phyloP scores from a whole-genome alignment of 2,113 vertebrate species.

The Microcebus lehilahytsara region DNA sequence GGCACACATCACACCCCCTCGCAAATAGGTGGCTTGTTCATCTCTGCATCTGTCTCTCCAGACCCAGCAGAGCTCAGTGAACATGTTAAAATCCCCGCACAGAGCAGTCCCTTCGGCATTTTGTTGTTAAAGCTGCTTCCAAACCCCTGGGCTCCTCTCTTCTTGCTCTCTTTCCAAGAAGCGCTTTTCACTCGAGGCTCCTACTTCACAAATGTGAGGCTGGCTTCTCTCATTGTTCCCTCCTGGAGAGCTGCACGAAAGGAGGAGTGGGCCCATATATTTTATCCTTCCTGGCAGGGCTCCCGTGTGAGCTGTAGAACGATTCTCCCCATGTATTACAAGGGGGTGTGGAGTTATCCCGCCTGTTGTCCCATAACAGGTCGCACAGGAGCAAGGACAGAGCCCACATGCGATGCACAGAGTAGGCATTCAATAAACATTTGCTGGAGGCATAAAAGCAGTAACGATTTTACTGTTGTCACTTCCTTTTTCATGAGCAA shows the following conservation, averaged over 20 bases:
- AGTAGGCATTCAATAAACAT: neutral
- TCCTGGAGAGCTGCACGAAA: neutral
- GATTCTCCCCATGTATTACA: neutral
- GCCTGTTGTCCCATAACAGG: neutral
- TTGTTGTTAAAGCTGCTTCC: neutral
- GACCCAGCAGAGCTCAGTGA: neutral
- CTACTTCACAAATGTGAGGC: constrained; percentile 35
- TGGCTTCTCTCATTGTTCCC: constrained; percentile 50
- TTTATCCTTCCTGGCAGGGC: constrained; percentile 16
- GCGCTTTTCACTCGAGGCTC: neutral
- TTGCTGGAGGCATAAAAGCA: neutral
- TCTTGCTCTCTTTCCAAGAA: constrained; percentile 49
- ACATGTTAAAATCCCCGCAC: neutral
- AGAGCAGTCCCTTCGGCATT: neutral
- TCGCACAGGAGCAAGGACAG: neutral
- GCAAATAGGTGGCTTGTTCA: neutral
- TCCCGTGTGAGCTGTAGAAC: neutral
- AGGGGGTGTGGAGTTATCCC: neutral
- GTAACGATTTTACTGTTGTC: neutral
- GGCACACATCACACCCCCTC: neutral
- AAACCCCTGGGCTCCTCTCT: neutral
- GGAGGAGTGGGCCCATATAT: neutral
- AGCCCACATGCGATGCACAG: neutral
- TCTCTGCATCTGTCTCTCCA: neutral
- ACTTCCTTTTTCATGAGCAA: neutral